Evolutionary conservation across 2,113 vertebrate genomes (phyloP), one percentile per base, ranked within the genome.

Genomic region (Patagioenas fasciata): DNA sequence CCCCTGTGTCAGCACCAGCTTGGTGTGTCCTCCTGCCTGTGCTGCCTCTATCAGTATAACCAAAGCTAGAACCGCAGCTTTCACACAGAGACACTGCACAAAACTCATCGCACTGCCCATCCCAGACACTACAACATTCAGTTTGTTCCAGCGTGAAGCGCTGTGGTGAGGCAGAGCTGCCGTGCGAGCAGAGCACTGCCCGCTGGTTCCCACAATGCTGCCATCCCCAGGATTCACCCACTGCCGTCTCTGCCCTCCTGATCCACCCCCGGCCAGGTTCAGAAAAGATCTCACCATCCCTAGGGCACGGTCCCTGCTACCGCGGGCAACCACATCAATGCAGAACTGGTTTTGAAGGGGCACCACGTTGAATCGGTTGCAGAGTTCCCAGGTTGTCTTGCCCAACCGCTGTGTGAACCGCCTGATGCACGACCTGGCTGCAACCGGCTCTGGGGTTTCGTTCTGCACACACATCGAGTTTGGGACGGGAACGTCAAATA

Each of bases 161-260:
- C 12, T 1, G 9, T 2, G 36, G 10, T 8, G 15, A 64, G 38
- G 70, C 21, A 44, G 53, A 56, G 8, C 17, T 32, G 48, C 19
- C 32, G 2, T 5, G 10, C 1, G 0, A 7, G 69, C 21, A 28
- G 53, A 69, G 51, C 26, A 4, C 28, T 32, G 44, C 42, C 20
- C 0, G 0, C 29, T 53, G 6, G 26, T 3, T 19, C 11, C 0
- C 0, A 32, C 32, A 36, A 9, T 1, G 3, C 44, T 0, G 0
- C 40, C 1, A 0, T 26, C 50, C 71, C 24, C 3, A 61, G 58
- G 50, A 21, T 12, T 61, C 29, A 23, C 34, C n/a, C 13, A 0
- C 7, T 5, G 2, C n/a, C 4, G 5, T 11, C 50, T 42, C 29
- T 18, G 51, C 23, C 48, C 12, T 38, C 60, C 38, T 29, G 1